Percentiles rank a stretch among this genome's conserved stretches.
phyloP scores from a whole-genome alignment of 2,113 vertebrate genomes.

The Podilymbus podiceps region DNA sequence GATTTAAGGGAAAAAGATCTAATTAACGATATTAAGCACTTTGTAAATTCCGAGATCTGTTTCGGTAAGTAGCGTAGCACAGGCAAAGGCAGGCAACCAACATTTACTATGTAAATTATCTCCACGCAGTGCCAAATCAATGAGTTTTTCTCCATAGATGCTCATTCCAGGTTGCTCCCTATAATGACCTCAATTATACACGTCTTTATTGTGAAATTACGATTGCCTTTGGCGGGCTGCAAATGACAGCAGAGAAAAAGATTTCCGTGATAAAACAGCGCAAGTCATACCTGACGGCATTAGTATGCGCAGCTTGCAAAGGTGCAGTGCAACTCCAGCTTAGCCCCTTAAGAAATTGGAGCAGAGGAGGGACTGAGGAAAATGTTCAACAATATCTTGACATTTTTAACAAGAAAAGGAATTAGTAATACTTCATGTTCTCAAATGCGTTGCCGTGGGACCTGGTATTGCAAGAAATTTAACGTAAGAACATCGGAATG shows the following conservation, averaged over 20 bases:
- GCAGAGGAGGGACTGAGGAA: background rate
- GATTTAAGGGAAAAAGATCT: conserved; percentile 21
- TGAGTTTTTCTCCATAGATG: conserved; percentile 50
- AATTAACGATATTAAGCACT: conserved; percentile 33
- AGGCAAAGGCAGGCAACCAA: background rate
- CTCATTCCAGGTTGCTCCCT: conserved; percentile 55
- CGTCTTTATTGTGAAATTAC: conserved; percentile 70
- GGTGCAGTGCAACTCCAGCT: background rate
- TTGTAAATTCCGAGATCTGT: background rate
- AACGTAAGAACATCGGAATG: background rate
- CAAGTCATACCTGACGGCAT: conserved; percentile 37
- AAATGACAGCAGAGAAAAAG: conserved; percentile 49
- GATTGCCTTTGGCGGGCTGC: conserved; percentile 59
- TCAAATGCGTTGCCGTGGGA: fast-evolving
- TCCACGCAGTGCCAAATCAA: conserved; percentile 24
- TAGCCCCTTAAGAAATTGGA: background rate
- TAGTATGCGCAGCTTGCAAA: conserved; percentile 20
- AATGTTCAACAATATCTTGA: background rate
- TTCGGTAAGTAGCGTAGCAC: background rate
- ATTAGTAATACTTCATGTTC: background rate
- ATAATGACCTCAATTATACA: conserved; percentile 73
- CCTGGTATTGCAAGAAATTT: background rate
- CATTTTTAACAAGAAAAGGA: background rate
- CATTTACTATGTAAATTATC: conserved; percentile 41
- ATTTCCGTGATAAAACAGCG: conserved; percentile 62